A percentile compares a stretch with the other conserved stretches of the same genome.
Evolutionary conservation across 2,888 invertebrate species (phyloP).

Genomic region (Cheilosia soror): DNA sequence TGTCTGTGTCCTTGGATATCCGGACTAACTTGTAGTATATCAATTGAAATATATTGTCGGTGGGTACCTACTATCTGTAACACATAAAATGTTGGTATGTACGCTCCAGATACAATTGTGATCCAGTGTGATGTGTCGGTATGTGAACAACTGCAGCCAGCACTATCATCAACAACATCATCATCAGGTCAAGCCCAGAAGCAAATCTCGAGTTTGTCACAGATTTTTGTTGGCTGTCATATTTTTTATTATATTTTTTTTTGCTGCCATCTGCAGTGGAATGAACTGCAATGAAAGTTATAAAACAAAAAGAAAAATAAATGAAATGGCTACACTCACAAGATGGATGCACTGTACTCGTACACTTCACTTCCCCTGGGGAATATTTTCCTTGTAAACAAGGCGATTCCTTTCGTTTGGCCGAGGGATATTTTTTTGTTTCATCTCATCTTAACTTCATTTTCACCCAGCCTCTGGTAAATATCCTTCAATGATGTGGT

Average conservation of each 20-base stretch:
- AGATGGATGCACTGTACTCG: background rate
- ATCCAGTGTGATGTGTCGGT: conserved; percentile 18
- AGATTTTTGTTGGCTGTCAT: conserved; percentile 29
- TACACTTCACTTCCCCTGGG: background rate
- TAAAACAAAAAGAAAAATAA: background rate
- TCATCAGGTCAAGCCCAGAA: conserved; percentile 42
- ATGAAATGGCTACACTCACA: conserved; percentile 8
- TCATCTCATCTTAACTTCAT: conserved; percentile 59
- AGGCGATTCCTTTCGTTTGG: conserved; percentile 25
- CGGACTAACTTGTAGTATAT: background rate
- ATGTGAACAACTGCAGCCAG: conserved; percentile 27
- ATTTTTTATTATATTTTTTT: conserved; percentile 9
- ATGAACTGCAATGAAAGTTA: conserved; percentile 60
- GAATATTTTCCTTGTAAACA: conserved; percentile 39
- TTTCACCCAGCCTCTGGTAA: conserved; percentile 46
- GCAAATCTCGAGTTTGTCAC: conserved; percentile 58
- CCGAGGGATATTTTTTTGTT: conserved; percentile 41
- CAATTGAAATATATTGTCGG: background rate
- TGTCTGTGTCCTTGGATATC: conserved; percentile 34
- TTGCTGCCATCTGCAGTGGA: conserved; percentile 57
- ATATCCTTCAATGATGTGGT: conserved; percentile 57
- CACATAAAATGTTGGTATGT: background rate
- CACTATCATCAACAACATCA: conserved; percentile 22
- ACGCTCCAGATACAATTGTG: conserved; percentile 28
- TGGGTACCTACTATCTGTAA: background rate